Evolutionary conservation across 2,888 invertebrate genomes (phyloP), one percentile per base, ranked within the genome.

Genomic region (Drosophila demipolita): DNA sequence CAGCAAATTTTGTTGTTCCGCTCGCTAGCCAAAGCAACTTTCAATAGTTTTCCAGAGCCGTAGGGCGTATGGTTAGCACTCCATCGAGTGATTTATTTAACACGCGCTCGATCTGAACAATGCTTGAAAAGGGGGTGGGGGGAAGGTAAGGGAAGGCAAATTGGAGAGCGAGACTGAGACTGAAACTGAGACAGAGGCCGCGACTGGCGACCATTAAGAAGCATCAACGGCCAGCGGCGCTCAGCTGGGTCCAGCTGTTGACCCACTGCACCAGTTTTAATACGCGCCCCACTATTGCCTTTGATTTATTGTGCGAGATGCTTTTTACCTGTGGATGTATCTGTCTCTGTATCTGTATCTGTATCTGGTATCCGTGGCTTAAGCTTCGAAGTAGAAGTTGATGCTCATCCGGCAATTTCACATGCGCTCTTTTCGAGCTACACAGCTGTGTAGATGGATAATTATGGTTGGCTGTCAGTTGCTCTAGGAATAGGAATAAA

Each of bases 221-320:
- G 76, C 66, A 69, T 62, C 75, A 54, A 38, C 54, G 61, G 66
- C 78, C 66, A 48, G 55, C 75, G 73, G 72, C 73, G 67, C 71
- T 84, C 87, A 82, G 84, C 86, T 82, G 88, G 74, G 84, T 80
- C 73, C 84, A 81, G 73, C 75, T 75, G 71, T 67, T 82, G 90
- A 90, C 90, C 90, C 89, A 88, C 86, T 90, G 90, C 90, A 90
- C 88, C 83, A 90, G 75, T 88, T 86, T 78, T 69, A 73, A 78
- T 77, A 70, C 62, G 73, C 73, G 57, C 66, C 74, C 52, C 67
- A 55, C 38, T 71, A 65, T 50, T 50, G 78, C 73, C 82, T 82
- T 89, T 87, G 90, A 86, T 86, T 86, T 89, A 86, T 90, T 78
- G 75, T 76, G 74, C 74, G 69, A 68, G 73, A 61, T 73, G 20